phyloP scores from a whole-genome alignment of 1,140 invertebrate species.

The Andricus grossulariae region DNA sequence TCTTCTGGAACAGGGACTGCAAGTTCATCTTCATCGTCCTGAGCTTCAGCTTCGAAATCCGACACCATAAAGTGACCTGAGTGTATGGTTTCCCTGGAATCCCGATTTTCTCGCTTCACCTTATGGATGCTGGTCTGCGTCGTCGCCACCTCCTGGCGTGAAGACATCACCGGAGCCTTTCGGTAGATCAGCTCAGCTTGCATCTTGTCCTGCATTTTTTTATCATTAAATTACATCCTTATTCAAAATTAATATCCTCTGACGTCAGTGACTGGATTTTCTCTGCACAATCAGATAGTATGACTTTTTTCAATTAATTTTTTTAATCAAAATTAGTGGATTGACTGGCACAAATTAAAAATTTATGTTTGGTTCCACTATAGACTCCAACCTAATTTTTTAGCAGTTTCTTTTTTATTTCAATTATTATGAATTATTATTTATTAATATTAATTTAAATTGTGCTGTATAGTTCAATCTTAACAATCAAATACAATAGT shows the following conservation, averaged over 20 bases:
- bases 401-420: no score
- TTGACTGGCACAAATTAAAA: no score
- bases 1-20: slow-evolving; percentile 86
- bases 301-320: no score
- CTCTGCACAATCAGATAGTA: no score
- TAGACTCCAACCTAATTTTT: no score
- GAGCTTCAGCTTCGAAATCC: slow-evolving; percentile 93
- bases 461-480: no score
- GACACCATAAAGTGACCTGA: slow-evolving; percentile 99
- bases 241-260: background rate
- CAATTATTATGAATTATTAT: no score
- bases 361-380: no score
- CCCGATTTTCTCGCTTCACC: slow-evolving; percentile 42
- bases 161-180: slow-evolving; percentile 55
- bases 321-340: no score
- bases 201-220: slow-evolving; percentile 52
- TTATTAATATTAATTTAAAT: no score
- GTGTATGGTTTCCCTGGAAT: slow-evolving; percentile 88
- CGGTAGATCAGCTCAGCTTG: slow-evolving; percentile 71
- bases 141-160: slow-evolving; percentile 45
- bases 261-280: background rate
- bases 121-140: slow-evolving; percentile 43
- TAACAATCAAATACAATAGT: no score
- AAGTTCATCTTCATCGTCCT: slow-evolving; percentile 91
- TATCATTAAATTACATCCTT: background rate